Base-by-base conservation (phyloP, 1,140 invertebrate genomes). In the Elymnias hypermnestra region DNA sequence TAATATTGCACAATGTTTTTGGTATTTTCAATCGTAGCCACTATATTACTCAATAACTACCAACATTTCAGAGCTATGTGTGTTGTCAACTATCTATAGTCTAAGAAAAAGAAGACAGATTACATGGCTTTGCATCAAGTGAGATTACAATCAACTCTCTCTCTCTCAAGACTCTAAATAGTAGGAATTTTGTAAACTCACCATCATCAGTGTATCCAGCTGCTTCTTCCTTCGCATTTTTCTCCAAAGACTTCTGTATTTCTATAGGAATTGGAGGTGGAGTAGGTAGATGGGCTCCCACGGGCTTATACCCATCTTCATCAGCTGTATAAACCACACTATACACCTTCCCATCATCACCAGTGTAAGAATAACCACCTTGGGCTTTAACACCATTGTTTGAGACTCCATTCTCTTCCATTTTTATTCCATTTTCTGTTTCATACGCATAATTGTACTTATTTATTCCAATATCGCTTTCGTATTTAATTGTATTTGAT, bases 191-290 rank as follows among this genome's bases (percentile, higher is more conserved):
- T 12, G 5, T 9, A 12, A 18, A 64, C 78, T 76, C 29, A 81
- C 79, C 79, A 65, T 79, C 73, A 62, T 75, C 73, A 40, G 66
- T 18, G 19, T 72, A 14, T 3, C 76, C 79, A 3, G 63, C 66
- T 8, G 79, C 79, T 50, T 73, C 74, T 12, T 77, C 76, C 31
- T 53, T 66, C 0, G 72, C 72, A 28, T 81, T 83, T 36, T 72
- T 61, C 23, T 78, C 89, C 21, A 91, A 72, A 10, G 91, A 87
- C 52, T 88, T 89, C 44, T 87, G 78, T 41, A 94, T 94, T 5
- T 89, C 92, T 25, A 89, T 87, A 1, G 92, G 92, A 39, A 93
- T 90, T 3, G 92, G 92, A 0, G 91, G 92, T 2, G 92, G 90
- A 7, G 91, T 91, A 2, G 91, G 90, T 5, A 91, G 66, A 68